Base-by-base conservation (phyloP, 2,113 vertebrate species). In the Thamnaconus septentrionalis region DNA sequence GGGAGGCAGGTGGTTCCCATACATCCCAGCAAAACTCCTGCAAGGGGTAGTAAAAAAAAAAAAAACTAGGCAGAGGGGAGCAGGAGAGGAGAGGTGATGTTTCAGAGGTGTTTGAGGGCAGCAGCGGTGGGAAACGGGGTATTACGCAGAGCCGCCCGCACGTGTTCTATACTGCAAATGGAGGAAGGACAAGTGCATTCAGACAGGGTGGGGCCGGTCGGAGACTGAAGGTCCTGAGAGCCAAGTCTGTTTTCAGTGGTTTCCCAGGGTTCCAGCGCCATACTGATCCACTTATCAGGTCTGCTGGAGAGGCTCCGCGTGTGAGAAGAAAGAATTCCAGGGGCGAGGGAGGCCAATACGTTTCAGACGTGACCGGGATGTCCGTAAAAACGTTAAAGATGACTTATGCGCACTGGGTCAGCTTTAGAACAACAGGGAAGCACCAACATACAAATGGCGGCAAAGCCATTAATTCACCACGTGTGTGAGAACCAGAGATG, bases 221-320 rank as follows among this genome's bases (percentile, higher is more conserved):
- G 59, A 31, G 53, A 53, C 63, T 53, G 31, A 9, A 51, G 10
- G 67, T 11, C 62, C 53, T 58, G 63, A 54, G 66, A 72, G 52
- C 12, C 8, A 6, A 49, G 53, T 75, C 52, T 41, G 51, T 64
- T 83, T 65, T 52, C 31, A 7, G 46, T 56, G 55, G 46, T 69
- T 79, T 66, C 70, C 56, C 48, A 58, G 64, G 66, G 8, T 64
- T 31, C 42, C 40, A 45, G 43, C 42, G 61, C 74, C 83, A 86
- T 72, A 61, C 69, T 81, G 87, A 62, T 75, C 71, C 64, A 73
- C 8, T 85, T 83, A 85, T 64, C 56, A 51, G 59, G 53, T 66
- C 50, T 61, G 59, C 12, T 48, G 51, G 47, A 70, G 41, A 55
- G 44, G 48, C 1, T 54, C 46, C 47, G 59, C 1, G 6, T 62